Base-by-base conservation (phyloP, 2,113 vertebrate genomes). In the Callipepla californica region DNA sequence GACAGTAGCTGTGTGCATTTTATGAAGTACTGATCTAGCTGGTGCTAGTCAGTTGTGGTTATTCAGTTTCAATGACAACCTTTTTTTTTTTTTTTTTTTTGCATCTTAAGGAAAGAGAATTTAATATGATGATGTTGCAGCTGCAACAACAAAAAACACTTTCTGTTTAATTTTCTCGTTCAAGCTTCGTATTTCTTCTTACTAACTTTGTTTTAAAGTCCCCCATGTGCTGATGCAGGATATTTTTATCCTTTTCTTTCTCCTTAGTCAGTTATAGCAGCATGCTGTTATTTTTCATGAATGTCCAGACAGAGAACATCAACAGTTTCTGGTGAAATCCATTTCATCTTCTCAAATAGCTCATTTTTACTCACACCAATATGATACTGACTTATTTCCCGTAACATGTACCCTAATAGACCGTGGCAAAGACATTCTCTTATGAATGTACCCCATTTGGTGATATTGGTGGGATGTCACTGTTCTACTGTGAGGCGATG, bases 221-320 rank as follows among this genome's bases (percentile, higher is more conserved):
- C 13, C 13, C 66, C 26, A 21, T 62, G 45, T 77, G 72, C 87
- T 94, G 85, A 87, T 80, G 47, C 15, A 67, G 36, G n/a, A 4
- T 96, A 66, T 85, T 59, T 87, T 80, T 92, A 30, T 87, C 53
- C 53, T 87, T 9, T 82, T 69, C 12, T 34, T 92, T 82, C 45
- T 75, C 0, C 36, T 77, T 1, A 0, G 0, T 66, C 50, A 13
- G 13, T 92, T 87, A 15, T 87, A 59, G 92, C 75, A 92, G 44
- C 81, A 61, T 36, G 68, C 11, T 62, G 16, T 23, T 17, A 5
- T 65, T 86, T 89, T 80, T 55, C 80, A 72, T 28, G 34, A n/a
- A 13, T 50, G 58, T 91, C 48, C 87, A 76, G 45, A 80, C 36
- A 44, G 69, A 11, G 66, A 89, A 8, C 73, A 51, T 69, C n/a